Base-by-base conservation (phyloP, 2,113 vertebrate genomes). In the Poeciliopsis prolifica region DNA sequence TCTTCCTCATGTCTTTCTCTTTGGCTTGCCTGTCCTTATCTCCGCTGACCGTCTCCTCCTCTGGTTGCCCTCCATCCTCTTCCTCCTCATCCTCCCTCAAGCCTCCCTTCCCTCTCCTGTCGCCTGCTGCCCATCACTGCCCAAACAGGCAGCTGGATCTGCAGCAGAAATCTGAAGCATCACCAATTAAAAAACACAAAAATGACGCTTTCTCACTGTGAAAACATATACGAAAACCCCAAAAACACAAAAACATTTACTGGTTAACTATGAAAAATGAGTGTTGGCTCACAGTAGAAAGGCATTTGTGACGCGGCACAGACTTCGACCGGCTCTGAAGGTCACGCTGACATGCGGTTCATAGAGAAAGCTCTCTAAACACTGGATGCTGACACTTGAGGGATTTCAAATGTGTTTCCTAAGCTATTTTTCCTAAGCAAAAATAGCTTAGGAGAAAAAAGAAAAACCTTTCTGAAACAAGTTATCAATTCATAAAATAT, bases 291-390 rank as follows among this genome's bases (percentile, higher is more conserved):
- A 0, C 74, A 82, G 72, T 48, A 72, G 75, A 78, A 72, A 84
- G 75, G 72, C 74, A 82, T 89, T 76, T 82, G 78, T 78, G 77
- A 86, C 74, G 61, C 58, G 74, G 83, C 70, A 33, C 75, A 79
- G 86, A 82, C 28, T 54, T 68, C 66, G 82, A 79, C 73, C 70
- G 60, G 72, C 51, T 78, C 2, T 71, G 82, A 81, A 70, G 89
- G 91, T 91, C 89, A 85, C 48, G 1, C 40, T 89, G 90, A 92
- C 90, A 84, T 35, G 1, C 61, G 73, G 65, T 3, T 4, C 62
- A 65, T 24, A 10, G 61, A 15, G n/a, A 48, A 68, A 17, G 60
- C 48, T 78, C 77, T 79, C 70, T 61, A 68, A 74, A 74, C 78
- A 74, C 7, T 44, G 33, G 54, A 72, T 26, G n/a, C 66, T 28